These are phyloP conservation scores for Catocala nupta DNA, from an alignment of 2,888 invertebrate species.

Conservation along the genomic window DNA sequence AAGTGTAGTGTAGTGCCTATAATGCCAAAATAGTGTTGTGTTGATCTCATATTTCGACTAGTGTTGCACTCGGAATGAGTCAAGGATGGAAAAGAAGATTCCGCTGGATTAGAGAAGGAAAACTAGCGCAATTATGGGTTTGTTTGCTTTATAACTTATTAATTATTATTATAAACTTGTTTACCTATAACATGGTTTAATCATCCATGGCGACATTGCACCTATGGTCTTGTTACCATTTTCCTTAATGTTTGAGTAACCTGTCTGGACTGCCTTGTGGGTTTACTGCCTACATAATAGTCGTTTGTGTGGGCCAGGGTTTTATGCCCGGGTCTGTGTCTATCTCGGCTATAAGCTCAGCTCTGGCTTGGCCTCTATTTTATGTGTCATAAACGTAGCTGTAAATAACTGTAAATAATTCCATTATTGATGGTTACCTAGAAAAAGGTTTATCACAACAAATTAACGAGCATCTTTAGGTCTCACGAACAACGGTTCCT, in stretches of 20 bases:
- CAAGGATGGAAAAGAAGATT: constrained; percentile 75
- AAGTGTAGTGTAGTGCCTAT: constrained; percentile 27
- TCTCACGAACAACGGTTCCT: too few species aligned
- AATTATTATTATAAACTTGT: constrained; percentile 1
- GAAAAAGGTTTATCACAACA: too few species aligned
- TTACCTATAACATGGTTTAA: neutral
- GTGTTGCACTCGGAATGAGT: constrained; percentile 66
- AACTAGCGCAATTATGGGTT: constrained; percentile 76
- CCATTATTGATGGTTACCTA: too few species aligned
- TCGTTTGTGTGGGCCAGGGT: too few species aligned
- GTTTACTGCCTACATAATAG: neutral
- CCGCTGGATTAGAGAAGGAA: constrained; percentile 72
- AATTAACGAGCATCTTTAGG: too few species aligned
- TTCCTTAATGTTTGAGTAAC: constrained; percentile 11
- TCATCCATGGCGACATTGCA: constrained; percentile 5
- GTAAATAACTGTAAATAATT: too few species aligned
- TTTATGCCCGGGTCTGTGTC: too few species aligned
- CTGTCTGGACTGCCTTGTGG: neutral
- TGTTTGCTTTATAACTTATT: constrained; percentile 44
- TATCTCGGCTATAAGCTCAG: too few species aligned
- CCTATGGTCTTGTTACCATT: neutral
- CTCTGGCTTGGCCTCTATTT: too few species aligned
- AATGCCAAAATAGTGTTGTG: constrained; percentile 41
- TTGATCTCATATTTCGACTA: constrained; percentile 27
- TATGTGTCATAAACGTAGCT: too few species aligned